Percentiles rank a stretch among this genome's conserved stretches.
Evolutionary conservation across 1,140 invertebrate genomes (phyloP).

Genomic region (Lepidurus couesii): DNA sequence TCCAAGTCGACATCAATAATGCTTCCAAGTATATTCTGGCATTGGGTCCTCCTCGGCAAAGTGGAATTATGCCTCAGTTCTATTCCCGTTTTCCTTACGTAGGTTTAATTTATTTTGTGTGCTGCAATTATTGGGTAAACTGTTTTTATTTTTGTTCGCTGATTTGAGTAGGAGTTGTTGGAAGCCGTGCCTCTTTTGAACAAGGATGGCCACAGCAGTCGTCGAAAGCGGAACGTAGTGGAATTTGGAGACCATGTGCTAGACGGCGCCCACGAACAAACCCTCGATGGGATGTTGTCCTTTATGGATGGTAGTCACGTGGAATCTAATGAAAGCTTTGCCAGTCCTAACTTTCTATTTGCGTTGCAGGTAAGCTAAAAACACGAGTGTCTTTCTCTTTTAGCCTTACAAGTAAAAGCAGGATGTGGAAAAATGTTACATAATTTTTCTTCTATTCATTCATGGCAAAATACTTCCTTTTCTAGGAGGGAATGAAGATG

Average conservation of each 20-base stretch:
- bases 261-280: constrained; percentile 29
- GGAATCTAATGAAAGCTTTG: background rate
- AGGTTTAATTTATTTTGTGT: background rate
- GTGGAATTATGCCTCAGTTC: constrained; percentile 35
- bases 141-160: background rate
- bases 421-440: background rate
- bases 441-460: background rate
- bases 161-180: background rate
- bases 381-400: background rate
- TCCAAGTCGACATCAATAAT: constrained; percentile 42
- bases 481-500: constrained; percentile 17
- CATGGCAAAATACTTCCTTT: background rate
- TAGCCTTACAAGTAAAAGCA: background rate
- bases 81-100: constrained; percentile 26
- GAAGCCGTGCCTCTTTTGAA: background rate
- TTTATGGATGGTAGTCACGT: background rate
- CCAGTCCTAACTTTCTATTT: constrained; percentile 26
- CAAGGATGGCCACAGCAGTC: background rate
- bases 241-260: constrained; percentile 18
- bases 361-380: constrained; percentile 26
- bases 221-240: constrained; percentile 27
- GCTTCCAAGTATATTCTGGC: constrained; percentile 39
- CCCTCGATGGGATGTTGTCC: constrained; percentile 2
- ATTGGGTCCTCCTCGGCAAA: constrained; percentile 41
- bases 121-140: background rate